Conservation (phyloP, 2,797 vertebrate species). For the Huso huso region DNA sequence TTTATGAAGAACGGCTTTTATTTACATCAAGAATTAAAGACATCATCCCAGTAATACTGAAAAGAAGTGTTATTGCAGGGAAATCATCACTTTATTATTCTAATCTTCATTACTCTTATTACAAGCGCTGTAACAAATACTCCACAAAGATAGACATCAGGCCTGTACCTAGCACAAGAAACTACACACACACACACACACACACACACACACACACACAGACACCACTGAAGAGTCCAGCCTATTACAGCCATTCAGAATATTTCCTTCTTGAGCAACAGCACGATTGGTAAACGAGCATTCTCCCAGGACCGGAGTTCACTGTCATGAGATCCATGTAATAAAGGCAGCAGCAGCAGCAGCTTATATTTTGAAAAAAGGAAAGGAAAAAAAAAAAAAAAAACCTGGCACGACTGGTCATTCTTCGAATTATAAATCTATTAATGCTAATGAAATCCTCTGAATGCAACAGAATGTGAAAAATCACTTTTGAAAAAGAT, state of each 20-base stretch:
- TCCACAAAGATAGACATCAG: too few species aligned
- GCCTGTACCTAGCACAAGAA: not conserved
- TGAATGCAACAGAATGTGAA: slow-evolving; percentile 61
- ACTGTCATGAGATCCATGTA: not conserved
- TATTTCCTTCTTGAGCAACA: not conserved
- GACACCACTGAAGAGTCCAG: not conserved
- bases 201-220: not conserved
- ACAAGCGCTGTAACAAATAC: not conserved
- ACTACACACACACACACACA: not conserved
- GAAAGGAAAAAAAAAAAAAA: slow-evolving; percentile 18
- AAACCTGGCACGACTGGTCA: slow-evolving; percentile 41
- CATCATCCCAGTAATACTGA: too few species aligned
- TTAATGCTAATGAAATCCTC: slow-evolving; percentile 60
- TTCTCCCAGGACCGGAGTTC: not conserved
- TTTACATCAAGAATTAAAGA: too few species aligned
- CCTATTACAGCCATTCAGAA: not conserved
- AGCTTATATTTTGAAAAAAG: slow-evolving; percentile 20
- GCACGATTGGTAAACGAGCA: not conserved
- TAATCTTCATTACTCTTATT: not conserved
- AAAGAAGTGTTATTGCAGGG: not conserved
- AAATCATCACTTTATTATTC: not conserved
- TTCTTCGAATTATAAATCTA: slow-evolving; percentile 41
- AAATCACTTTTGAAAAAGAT: slow-evolving; percentile 71
- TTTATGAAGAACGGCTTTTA: too few species aligned
- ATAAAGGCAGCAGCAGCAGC: not conserved